Conservation (phyloP, 1,140 invertebrate genomes). For the Penaeus indicus region DNA sequence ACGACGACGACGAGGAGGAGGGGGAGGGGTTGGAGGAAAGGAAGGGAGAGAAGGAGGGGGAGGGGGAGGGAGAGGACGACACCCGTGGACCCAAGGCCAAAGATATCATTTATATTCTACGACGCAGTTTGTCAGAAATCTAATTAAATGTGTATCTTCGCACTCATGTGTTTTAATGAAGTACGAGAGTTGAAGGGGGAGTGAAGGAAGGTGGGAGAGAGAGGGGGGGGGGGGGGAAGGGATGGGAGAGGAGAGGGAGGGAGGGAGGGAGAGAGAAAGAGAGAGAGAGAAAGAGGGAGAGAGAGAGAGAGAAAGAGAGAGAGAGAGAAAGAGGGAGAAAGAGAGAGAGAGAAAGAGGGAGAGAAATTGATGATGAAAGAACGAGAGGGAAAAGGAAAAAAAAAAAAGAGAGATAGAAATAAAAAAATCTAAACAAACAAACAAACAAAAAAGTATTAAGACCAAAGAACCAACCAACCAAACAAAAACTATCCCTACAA, state of each 20-base stretch:
- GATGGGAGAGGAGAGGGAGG: background rate
- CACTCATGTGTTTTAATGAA: too few relatives aligned
- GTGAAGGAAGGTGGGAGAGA: too few relatives aligned
- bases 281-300: background rate
- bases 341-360: background rate
- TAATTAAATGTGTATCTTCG: too few relatives aligned
- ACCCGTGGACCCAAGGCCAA: too few relatives aligned
- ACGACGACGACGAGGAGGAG: background rate
- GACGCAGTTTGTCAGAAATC: too few relatives aligned
- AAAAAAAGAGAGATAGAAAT: too few relatives aligned
- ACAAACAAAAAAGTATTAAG: too few relatives aligned
- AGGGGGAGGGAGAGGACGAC: background rate
- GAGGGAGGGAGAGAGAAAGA: background rate
- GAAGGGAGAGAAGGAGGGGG: background rate
- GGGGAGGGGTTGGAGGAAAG: background rate
- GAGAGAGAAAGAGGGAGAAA: background rate
- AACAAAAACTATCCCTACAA: too few relatives aligned
- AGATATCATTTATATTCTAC: too few relatives aligned
- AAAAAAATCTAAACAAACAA: too few relatives aligned
- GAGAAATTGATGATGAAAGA: background rate
- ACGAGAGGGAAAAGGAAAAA: background rate
- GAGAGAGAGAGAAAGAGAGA: background rate
- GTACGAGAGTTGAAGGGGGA: background rate
- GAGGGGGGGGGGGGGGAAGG: background rate
- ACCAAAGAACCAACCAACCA: too few relatives aligned